phyloP scores from a whole-genome alignment of 2,113 vertebrate genomes.

The Syrrhaptes paradoxus region DNA sequence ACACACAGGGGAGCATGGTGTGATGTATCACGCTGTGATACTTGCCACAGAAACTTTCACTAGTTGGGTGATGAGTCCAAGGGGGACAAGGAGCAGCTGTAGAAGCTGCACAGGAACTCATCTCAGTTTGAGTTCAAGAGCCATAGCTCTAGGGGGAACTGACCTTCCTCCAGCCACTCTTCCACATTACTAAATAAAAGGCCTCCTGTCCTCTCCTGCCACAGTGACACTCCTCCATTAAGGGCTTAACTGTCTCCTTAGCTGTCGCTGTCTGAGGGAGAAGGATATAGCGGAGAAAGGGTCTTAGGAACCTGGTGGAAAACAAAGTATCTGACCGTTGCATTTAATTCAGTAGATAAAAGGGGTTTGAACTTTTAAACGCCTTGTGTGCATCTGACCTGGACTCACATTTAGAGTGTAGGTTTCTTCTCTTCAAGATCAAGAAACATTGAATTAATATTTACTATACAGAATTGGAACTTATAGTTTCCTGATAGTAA shows the following conservation, averaged over 20 bases:
- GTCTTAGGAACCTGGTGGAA: neutral
- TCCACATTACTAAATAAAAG: constrained; percentile 42
- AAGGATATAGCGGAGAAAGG: neutral
- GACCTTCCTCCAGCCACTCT: neutral
- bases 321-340: neutral
- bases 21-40: neutral
- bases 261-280: neutral
- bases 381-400: neutral
- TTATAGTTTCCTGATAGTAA: neutral
- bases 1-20: neutral
- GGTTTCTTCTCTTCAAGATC: constrained; percentile 24
- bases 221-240: neutral
- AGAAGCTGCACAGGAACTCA: constrained; percentile 14
- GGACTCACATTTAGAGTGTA: neutral
- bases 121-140: constrained; percentile 5
- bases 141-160: constrained; percentile 36
- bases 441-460: constrained; percentile 38
- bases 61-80: constrained; percentile 64
- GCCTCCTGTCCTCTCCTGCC: neutral
- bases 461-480: constrained; percentile 3
- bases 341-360: neutral
- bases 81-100: constrained; percentile 68
- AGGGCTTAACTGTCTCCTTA: constrained; percentile 14
- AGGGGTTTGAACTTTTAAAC: neutral
- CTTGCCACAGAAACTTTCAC: neutral